phyloP scores from a whole-genome alignment of 2,797 vertebrate species.

The Poeciliopsis presidionis region DNA sequence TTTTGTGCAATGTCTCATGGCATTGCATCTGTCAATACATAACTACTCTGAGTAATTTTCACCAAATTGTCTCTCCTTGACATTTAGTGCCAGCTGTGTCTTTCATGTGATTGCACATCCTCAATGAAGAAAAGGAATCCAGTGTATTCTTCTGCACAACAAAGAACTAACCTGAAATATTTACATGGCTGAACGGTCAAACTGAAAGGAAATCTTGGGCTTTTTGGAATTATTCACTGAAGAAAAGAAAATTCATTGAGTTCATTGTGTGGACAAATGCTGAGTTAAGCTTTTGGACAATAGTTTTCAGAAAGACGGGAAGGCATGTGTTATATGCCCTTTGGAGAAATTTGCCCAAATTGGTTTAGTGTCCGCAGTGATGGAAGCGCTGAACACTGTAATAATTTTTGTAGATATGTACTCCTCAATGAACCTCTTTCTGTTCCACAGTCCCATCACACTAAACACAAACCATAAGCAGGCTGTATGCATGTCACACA shows the following conservation, averaged over 20 bases:
- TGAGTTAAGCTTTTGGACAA: constrained; percentile 42
- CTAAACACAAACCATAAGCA: constrained; percentile 53
- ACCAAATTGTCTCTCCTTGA: constrained; percentile 66
- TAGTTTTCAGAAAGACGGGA: constrained; percentile 1
- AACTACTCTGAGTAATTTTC: constrained; percentile 64
- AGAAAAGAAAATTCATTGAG: constrained; percentile 56
- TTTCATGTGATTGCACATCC: constrained; percentile 57
- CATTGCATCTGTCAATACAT: constrained; percentile 52
- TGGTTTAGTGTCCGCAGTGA: constrained; percentile 33
- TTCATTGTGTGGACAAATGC: constrained; percentile 57
- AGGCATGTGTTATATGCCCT: constrained; percentile 5
- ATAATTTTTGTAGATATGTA: constrained; percentile 50
- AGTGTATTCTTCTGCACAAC: constrained; percentile 62
- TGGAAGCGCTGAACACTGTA: constrained; percentile 27
- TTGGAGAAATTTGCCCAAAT: constrained; percentile 38
- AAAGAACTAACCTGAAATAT: constrained; percentile 70
- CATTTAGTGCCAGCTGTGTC: constrained; percentile 34
- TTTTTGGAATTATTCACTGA: constrained; percentile 49
- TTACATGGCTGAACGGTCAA: constrained; percentile 71
- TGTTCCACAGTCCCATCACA: constrained; percentile 28
- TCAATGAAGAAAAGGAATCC: constrained; percentile 59
- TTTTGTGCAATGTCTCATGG: constrained; percentile 24
- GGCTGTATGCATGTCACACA: constrained; percentile 48
- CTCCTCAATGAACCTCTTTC: constrained; percentile 23
- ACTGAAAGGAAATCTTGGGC: constrained; percentile 67